Base-by-base conservation (phyloP, 2,888 invertebrate genomes). In the Caenorhabditis sp. region DNA sequence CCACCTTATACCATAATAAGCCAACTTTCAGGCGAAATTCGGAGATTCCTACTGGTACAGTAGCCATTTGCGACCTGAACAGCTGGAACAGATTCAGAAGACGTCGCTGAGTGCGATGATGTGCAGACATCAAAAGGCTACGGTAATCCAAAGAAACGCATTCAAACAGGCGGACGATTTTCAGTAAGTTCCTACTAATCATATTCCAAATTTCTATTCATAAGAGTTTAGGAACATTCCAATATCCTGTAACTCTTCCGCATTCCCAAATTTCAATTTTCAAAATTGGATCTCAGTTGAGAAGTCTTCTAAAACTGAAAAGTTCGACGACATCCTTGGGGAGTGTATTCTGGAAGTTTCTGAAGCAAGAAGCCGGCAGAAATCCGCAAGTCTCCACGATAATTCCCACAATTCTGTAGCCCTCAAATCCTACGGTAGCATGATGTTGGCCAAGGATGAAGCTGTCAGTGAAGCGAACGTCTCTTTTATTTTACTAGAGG, bases 21-120 rank as follows among this genome's bases (percentile, higher is more conserved):
- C 58, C 9, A 22, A 61, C 22, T 76, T 77, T 11, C 55, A 83
- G 84, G 62, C 65, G 1, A 85, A 85, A 47, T 82, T 74, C 44
- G 85, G 80, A 1, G 85, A 85, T 50, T 58, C 69, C 6, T 77
- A 61, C 28, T 80, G 77, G 77, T 78, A 77, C 35, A 71, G 78
- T 0, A 55, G 37, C 9, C 32, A 37, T 13, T 28, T 78, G 0
- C 44, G 28, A 61, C 37, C 77, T 88, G 92, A 89, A 8, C 97
- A 97, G 94, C 93, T 97, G 11, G 92, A 93, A 0, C 95, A 96
- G 92, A 95, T 97, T 69, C 94, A 96, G 0, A 97, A 96, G 92
- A 94, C 94, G 0, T 96, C 96, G 0, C 92, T 97, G 53, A 95
- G 96, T 0, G 96, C 96, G 92, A 92, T 97, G 0, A 92, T 96